Evolutionary conservation across 2,113 vertebrate species (phyloP).

Genomic region (Heliornis fulica): DNA sequence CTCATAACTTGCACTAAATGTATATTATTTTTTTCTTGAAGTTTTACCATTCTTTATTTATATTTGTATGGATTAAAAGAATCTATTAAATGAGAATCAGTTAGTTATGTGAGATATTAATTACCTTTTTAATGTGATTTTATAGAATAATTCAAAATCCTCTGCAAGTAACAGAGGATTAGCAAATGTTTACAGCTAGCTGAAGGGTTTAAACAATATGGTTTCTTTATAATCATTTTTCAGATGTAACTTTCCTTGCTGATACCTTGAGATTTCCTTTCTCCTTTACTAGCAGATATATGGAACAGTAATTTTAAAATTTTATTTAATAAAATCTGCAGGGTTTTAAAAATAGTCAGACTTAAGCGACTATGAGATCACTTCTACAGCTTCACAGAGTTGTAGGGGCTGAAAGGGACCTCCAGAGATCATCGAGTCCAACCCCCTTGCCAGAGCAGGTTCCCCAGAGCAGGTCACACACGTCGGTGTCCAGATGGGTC

Average conservation of each 20-base stretch:
- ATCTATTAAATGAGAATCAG: conserved; percentile 77
- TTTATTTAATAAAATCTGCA: not conserved
- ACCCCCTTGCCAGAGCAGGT: no score
- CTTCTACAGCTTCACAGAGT: no score
- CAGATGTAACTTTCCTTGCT: conserved; percentile 63
- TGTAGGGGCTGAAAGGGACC: no score
- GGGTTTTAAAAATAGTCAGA: conserved; percentile 26
- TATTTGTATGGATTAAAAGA: conserved; percentile 79
- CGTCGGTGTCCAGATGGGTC: no score
- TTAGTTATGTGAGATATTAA: conserved; percentile 75
- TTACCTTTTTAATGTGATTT: conserved; percentile 81
- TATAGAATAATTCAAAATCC: conserved; percentile 74
- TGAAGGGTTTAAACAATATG: conserved; percentile 50
- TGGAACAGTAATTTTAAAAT: conserved; percentile 30
- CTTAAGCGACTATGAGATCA: conserved; percentile 4
- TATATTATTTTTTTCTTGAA: conserved; percentile 79
- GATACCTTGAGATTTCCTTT: conserved; percentile 41
- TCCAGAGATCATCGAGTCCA: no score
- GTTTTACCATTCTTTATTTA: conserved; percentile 84
- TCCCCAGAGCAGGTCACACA: no score
- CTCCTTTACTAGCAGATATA: conserved; percentile 47
- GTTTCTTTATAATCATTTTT: conserved; percentile 58
- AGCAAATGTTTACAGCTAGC: conserved; percentile 72
- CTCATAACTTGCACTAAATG: conserved; percentile 84
- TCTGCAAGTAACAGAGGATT: conserved; percentile 57